These are phyloP conservation scores for Calidris pugnax DNA, from an alignment of 2,113 vertebrate genomes.

Conservation along the genomic window DNA sequence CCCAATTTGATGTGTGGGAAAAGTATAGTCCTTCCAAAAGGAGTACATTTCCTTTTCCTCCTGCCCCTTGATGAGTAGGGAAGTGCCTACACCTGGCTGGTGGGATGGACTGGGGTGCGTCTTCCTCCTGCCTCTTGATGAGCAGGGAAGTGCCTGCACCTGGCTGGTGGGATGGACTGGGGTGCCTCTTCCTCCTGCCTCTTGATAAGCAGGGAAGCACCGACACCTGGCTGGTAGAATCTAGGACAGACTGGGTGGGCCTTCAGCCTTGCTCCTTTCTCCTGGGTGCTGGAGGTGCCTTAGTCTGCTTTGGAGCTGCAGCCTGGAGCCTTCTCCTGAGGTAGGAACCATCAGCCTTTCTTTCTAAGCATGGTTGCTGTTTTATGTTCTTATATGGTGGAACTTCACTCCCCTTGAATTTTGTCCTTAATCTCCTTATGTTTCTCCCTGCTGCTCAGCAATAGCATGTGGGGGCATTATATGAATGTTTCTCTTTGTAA, in stretches of 20 bases:
- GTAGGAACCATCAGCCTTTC: background rate
- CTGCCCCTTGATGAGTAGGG: background rate
- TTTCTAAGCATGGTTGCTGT: background rate
- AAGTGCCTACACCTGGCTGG: background rate
- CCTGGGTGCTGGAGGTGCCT: background rate
- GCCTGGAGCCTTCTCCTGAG: background rate
- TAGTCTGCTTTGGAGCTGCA: background rate
- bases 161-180: background rate
- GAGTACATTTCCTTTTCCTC: background rate
- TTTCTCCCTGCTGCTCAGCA: background rate
- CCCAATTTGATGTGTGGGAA: background rate
- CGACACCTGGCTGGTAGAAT: background rate
- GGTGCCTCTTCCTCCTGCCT: no score
- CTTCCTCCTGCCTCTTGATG: no score
- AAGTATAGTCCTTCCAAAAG: background rate
- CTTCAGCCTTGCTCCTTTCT: background rate
- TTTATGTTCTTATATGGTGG: background rate
- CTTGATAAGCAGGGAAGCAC: no score
- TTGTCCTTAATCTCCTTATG: background rate
- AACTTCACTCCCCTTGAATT: background rate
- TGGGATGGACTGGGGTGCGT: background rate
- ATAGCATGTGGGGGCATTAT: background rate
- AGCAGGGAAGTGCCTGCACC: background rate
- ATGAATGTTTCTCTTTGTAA: accelerated
- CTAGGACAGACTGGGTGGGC: background rate